A percentile compares a stretch with the other conserved stretches of the same genome.
phyloP scores from a whole-genome alignment of 2,113 vertebrate genomes.

The Zapornia atra region DNA sequence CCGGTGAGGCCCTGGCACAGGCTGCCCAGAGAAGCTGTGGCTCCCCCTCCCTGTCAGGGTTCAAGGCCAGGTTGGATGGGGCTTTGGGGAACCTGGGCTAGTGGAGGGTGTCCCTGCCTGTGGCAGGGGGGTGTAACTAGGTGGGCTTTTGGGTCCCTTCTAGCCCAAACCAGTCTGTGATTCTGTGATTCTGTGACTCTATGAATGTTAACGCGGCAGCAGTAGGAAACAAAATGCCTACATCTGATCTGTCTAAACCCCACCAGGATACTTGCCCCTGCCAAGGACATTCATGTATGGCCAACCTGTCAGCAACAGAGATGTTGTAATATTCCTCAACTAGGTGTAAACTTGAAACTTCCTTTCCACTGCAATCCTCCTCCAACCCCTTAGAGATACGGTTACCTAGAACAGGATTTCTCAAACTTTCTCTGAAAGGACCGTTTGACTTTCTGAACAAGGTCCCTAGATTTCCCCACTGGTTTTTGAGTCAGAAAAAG shows the following conservation, averaged over 20 bases:
- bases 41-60: too few species aligned
- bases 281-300: background rate
- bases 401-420: background rate
- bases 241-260: background rate
- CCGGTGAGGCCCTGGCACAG: too few species aligned
- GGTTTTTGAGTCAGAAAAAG: background rate
- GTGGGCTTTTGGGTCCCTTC: too few species aligned
- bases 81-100: too few species aligned
- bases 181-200: too few species aligned
- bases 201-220: background rate
- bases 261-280: background rate
- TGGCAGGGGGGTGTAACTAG: too few species aligned
- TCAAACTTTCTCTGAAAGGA: background rate
- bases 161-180: too few species aligned
- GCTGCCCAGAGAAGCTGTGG: too few species aligned
- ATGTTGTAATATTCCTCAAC: background rate
- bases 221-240: background rate
- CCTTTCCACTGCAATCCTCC: background rate
- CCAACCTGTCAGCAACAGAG: background rate
- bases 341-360: background rate
- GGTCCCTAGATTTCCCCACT: background rate
- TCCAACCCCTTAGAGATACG: background rate
- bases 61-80: too few species aligned
- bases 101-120: too few species aligned
- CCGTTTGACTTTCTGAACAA: background rate